Conservation (phyloP, 2,113 vertebrate species). For the Poicephalus gulielmi region DNA sequence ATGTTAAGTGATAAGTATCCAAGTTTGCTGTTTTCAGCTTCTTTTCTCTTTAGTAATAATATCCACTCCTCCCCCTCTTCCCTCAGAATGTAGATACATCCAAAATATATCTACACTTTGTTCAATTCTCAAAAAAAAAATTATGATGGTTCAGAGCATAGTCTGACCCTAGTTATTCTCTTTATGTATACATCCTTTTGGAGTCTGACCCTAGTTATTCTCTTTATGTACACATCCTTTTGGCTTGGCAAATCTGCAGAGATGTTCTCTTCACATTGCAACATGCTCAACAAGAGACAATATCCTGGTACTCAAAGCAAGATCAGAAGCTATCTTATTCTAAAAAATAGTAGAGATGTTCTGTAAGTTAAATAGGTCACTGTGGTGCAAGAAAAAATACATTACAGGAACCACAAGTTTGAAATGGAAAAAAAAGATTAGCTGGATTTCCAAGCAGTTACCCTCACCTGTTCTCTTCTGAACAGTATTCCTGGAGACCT, state of each 20-base stretch:
- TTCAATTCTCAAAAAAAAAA: neutral
- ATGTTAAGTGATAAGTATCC: neutral
- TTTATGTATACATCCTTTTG: neutral
- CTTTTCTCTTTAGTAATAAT: neutral
- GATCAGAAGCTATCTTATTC: neutral
- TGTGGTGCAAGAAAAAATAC: neutral
- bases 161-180: neutral
- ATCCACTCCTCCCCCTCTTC: neutral
- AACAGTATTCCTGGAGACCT: neutral
- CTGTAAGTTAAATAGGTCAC: neutral
- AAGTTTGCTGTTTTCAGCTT: neutral
- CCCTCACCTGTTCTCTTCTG: neutral
- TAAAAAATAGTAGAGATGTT: neutral
- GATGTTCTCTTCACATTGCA: neutral
- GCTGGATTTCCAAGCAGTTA: neutral
- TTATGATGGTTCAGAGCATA: neutral
- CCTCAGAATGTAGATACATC: neutral
- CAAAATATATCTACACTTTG: neutral
- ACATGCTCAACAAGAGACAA: neutral
- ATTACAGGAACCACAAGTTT: neutral
- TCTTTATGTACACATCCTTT: neutral
- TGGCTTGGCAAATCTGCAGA: neutral
- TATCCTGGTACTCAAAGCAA: neutral
- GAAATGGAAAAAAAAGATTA: neutral
- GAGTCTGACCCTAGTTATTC: neutral